Evolutionary conservation across 2,797 vertebrate species (phyloP).

Genomic region (Holocentrus rufus): DNA sequence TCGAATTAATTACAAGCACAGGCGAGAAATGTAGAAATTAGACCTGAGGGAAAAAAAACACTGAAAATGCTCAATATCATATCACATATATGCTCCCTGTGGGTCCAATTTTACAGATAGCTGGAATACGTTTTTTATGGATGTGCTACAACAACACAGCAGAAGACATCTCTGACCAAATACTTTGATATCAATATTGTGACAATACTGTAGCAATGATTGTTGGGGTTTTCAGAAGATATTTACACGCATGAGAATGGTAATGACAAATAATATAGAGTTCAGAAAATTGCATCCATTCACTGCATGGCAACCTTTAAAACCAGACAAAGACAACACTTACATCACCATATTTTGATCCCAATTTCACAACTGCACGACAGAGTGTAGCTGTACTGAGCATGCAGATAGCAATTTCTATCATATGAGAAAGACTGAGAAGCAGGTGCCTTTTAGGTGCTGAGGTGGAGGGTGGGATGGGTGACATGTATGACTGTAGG

Average conservation of each 20-base stretch:
- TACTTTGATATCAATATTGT: too few species aligned
- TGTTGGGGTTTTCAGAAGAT: too few species aligned
- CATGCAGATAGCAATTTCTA: background rate
- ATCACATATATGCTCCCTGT: slow-evolving; percentile 6
- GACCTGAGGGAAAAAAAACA: background rate
- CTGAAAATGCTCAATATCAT: background rate
- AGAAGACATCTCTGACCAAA: too few species aligned
- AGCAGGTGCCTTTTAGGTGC: background rate
- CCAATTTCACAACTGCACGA: background rate
- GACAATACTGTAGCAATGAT: too few species aligned
- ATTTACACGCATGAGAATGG: too few species aligned
- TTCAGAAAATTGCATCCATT: too few species aligned
- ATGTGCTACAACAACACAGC: too few species aligned
- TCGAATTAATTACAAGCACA: background rate
- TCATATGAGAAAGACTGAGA: background rate
- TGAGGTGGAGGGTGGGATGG: background rate
- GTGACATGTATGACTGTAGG: background rate
- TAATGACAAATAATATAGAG: too few species aligned
- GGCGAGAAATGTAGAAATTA: background rate
- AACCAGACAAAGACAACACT: too few species aligned
- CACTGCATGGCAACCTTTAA: too few species aligned
- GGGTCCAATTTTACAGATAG: background rate
- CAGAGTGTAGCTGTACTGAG: background rate
- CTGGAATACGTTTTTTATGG: too few species aligned
- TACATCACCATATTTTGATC: too few species aligned